phyloP scores from a whole-genome alignment of 35 echinoderm and acorn worm genomes.

The Chiridota heheva region DNA sequence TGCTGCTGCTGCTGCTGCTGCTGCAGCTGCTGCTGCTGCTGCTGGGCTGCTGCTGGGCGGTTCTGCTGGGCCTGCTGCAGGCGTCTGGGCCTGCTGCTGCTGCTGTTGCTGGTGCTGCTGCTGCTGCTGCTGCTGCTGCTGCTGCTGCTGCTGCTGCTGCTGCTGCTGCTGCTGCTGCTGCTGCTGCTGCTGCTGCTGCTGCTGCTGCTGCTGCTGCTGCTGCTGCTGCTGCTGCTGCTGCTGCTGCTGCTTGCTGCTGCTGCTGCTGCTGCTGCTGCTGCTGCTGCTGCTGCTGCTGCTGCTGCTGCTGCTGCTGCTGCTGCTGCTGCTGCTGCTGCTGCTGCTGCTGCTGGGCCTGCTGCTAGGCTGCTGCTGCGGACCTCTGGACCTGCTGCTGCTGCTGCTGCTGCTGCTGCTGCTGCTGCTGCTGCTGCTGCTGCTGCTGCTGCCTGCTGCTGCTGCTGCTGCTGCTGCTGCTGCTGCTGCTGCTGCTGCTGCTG shows the following conservation, averaged over 20 bases:
- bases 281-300: not conserved
- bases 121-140: no score
- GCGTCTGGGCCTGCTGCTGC: not conserved
- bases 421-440: no score
- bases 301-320: not conserved
- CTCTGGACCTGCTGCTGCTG: not conserved
- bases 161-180: no score
- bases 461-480: no score
- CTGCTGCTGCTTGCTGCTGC: no score
- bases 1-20: constrained; percentile 2
- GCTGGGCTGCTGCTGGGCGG: not conserved
- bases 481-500: no score
- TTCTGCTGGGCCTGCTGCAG: no score
- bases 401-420: not conserved
- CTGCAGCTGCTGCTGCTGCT: not conserved
- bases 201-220: not conserved
- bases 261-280: not conserved
- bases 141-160: no score
- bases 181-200: not conserved
- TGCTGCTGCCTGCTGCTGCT: no score
- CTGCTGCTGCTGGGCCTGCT: not conserved
- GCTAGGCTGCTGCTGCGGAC: not conserved
- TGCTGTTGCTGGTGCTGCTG: no score
- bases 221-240: not conserved
- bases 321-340: not conserved